Conservation (phyloP, 2,888 invertebrate genomes). For the Euplexia lucipara region DNA sequence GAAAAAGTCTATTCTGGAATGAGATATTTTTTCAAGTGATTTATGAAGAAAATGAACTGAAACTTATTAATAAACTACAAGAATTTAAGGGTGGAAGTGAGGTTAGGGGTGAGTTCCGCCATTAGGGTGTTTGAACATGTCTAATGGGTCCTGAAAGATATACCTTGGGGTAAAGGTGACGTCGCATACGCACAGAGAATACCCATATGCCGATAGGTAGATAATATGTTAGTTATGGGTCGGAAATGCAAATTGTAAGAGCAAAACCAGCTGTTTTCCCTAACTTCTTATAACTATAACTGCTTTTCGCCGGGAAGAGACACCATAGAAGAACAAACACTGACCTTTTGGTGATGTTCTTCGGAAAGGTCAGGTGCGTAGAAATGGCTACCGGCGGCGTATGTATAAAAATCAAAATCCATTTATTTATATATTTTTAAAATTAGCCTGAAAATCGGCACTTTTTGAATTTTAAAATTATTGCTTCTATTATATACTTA, state of each 20-base stretch:
- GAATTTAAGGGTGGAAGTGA: slow-evolving; percentile 70
- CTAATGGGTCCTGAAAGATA: slow-evolving; percentile 74
- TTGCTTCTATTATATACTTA: too few species aligned
- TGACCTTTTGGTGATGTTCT: too few species aligned
- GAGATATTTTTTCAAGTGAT: slow-evolving; percentile 64
- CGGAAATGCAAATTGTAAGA: slow-evolving; percentile 16
- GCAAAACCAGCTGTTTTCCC: neutral
- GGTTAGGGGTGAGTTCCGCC: slow-evolving; percentile 76
- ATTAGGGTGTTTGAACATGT: slow-evolving; percentile 76
- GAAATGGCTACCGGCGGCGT: too few species aligned
- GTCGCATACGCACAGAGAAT: slow-evolving; percentile 54
- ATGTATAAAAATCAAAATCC: too few species aligned
- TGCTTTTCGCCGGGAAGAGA: too few species aligned
- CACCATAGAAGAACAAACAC: too few species aligned
- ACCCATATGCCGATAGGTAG: slow-evolving; percentile 54
- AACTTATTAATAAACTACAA: slow-evolving; percentile 74
- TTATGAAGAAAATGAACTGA: slow-evolving; percentile 72
- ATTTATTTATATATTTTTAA: too few species aligned
- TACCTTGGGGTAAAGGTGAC: slow-evolving; percentile 66
- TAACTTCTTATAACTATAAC: too few species aligned
- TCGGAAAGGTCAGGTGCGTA: too few species aligned
- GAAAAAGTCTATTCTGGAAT: slow-evolving; percentile 24
- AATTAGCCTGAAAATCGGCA: too few species aligned
- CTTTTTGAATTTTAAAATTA: too few species aligned
- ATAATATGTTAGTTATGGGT: slow-evolving; percentile 8